Evolutionary conservation across 2,888 invertebrate species (phyloP), one percentile per base, ranked within the genome.

Genomic region (Harpagoxenus sublaevis): DNA sequence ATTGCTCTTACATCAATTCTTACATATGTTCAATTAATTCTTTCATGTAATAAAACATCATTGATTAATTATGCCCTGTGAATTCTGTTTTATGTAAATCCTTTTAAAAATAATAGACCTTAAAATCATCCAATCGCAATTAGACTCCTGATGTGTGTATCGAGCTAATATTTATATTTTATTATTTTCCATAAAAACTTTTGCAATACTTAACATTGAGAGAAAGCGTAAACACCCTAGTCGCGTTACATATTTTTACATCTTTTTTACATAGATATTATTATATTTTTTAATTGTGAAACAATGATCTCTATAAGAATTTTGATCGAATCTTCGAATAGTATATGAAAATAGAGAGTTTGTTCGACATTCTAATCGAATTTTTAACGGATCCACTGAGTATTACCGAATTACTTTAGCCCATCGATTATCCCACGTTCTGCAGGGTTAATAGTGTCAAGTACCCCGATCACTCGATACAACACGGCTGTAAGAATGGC

Each of bases 371-470:
- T 55, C 9, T 15, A 28, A 1, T n/a, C 28, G 9, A 35, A 23
- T 9, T 15, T 35, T n/a, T 48, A 48, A 53, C 18, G 39, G 9
- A 75, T n/a, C 6, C 45, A 10, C 45, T n/a, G 51, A n/a, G 39
- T 28, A 77, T 51, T n/a, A 66, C 12, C 28, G 9, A 68, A 55
- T 68, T 42, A 12, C 3, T 28, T 35, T 18, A 62, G 8, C 65
- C n/a, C 42, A 23, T n/a, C 28, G n/a, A 78, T 78, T 48, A 71
- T 71, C 35, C 23, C 57, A 60, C 60, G 71, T 48, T 79, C 45
- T 12, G 23, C 35, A 60, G n/a, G 35, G 60, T 79, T 71, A 71
- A 71, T 31, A 45, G 48, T 85, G 84, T 88, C 86, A 83, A 89
- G 23, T 83, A 84, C 83, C 84, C 74, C 84, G 79, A 84, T 66